A percentile compares a stretch with the other conserved stretches of the same genome.
phyloP scores from a whole-genome alignment of 2,113 vertebrate genomes.

The Syrmaticus mikado region DNA sequence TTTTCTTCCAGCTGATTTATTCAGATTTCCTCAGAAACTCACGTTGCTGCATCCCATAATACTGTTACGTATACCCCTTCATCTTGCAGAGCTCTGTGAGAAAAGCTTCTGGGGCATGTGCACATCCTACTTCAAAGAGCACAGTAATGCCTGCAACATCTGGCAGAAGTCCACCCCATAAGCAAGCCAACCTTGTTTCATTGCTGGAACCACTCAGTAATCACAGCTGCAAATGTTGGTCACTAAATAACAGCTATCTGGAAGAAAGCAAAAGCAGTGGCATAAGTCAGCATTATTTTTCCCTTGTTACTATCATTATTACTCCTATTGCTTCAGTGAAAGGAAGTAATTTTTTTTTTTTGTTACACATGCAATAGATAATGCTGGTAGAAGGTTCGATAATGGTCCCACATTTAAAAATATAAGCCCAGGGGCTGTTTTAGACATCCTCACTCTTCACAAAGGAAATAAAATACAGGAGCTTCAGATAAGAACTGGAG shows the following conservation, averaged over 20 bases:
- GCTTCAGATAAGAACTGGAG: background rate
- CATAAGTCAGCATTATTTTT: conserved; percentile 8
- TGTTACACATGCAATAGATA: background rate
- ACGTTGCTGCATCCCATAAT: background rate
- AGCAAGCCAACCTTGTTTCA: background rate
- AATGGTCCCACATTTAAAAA: background rate
- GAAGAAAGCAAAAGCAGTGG: background rate
- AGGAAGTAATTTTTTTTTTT: conserved; percentile 3
- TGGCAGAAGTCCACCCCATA: background rate
- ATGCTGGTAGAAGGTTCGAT: background rate
- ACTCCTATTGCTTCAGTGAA: background rate
- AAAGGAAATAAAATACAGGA: background rate
- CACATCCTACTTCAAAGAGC: background rate
- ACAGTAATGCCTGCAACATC: background rate
- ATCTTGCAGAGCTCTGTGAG: background rate
- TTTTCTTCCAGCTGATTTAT: background rate
- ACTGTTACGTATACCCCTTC: background rate
- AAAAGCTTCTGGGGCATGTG: background rate
- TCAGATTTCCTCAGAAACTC: background rate
- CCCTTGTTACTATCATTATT: background rate
- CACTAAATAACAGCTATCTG: background rate
- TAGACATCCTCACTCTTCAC: background rate
- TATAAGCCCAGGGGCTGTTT: background rate
- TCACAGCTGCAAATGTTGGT: background rate
- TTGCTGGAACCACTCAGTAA: background rate